Conservation (phyloP, 2,888 invertebrate genomes). For the Agonopterix subpropinquella region DNA sequence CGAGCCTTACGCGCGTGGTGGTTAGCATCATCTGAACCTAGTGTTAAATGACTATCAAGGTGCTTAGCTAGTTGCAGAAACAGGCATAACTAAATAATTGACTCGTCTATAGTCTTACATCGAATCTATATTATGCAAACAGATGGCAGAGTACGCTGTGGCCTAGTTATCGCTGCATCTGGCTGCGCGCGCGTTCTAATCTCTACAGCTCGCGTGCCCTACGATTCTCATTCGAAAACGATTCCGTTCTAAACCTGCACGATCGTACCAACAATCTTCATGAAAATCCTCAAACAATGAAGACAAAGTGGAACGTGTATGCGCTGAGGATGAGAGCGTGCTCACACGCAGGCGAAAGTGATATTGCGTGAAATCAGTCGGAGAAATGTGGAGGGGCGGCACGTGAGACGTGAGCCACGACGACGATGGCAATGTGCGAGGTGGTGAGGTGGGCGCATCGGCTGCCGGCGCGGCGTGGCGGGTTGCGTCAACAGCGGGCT, state of each 20-base stretch:
- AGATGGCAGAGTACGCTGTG: conserved; percentile 55
- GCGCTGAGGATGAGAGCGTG: conserved; percentile 56
- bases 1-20: conserved; percentile 43
- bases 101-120: not conserved
- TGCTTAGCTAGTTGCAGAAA: too few relatives aligned
- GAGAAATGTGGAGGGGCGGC: conserved; percentile 45
- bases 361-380: conserved; percentile 54
- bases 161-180: conserved; percentile 63
- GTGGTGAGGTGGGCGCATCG: conserved; percentile 19
- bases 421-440: conserved; percentile 13
- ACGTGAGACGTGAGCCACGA: conserved; percentile 29
- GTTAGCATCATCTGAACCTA: conserved; percentile 18
- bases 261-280: not conserved
- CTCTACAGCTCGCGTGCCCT: conserved; percentile 29
- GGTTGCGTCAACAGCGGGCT: conserved; percentile 48
- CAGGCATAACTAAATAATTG: too few relatives aligned
- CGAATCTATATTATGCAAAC: conserved; percentile 33
- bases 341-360: conserved; percentile 59
- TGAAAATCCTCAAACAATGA: conserved; percentile 12
- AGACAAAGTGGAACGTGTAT: conserved; percentile 38
- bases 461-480: conserved; percentile 17
- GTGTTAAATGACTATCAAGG: not conserved
- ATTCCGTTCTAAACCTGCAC: conserved; percentile 10
- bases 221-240: conserved; percentile 19
- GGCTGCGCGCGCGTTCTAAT: conserved; percentile 41